Evolutionary conservation across 2,888 invertebrate genomes (phyloP), one percentile per base, ranked within the genome.

Genomic region (Pediacus dermestoides): DNA sequence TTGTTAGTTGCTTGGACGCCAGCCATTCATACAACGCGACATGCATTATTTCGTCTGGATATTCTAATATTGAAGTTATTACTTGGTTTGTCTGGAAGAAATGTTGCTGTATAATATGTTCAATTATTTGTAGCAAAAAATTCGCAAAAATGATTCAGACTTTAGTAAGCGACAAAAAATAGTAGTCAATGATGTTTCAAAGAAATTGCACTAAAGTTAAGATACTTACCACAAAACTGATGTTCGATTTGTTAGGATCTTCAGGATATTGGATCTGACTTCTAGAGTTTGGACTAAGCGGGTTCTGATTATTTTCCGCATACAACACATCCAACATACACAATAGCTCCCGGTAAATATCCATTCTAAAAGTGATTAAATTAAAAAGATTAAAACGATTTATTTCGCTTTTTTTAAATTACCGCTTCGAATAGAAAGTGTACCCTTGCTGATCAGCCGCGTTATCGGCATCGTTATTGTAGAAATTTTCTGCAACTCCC

Each of bases 1-100:
- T 72, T 26, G 82, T 78, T 62, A 89, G 75, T 50, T 84, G 78
- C 63, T 85, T 83, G 1, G 79, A 75, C 47, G 92, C 80, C 63
- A 96, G 80, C 96, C 96, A 96, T 55, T 92, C 88, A 65, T 95
- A 97, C 1, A 97, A 76, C 0, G 89, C 82, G 0, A 89, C 84
- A 61, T 97, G 96, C 39, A 94, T 77, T 9, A 94, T 74, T 63
- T 96, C 92, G 68, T 97, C 97, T 3, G 80, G 73, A 3, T 78
- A 74, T 30, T 80, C 77, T 8, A 87, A 68, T 38, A 82, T 81
- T 52, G 83, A 78, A 51, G 75, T 73, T 10, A 86, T 80, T 12
- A 87, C 74, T 61, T 74, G 72, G 32, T 73, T 71, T 23, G 80
- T 73, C 75, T 82, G 42, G 38, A 57, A 55, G 37, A 32, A 32